phyloP scores from a whole-genome alignment of 2,113 vertebrate genomes.

The Ctenodactylus gundi region DNA sequence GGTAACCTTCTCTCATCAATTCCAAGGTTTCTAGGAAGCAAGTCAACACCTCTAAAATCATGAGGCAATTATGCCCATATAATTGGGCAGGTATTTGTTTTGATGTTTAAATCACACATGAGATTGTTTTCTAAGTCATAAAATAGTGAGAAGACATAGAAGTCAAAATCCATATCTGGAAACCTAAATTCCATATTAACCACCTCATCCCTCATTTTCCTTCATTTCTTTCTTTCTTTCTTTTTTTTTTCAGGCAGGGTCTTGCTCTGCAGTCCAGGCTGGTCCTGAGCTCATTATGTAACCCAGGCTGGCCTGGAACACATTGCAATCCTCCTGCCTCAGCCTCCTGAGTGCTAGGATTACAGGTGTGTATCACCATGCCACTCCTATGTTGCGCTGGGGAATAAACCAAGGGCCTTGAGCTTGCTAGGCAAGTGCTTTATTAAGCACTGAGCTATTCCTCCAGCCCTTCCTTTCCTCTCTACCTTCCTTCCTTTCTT shows the following conservation, averaged over 20 bases:
- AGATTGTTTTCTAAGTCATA: conserved; percentile 39
- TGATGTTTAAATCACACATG: conserved; percentile 1
- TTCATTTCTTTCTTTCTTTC: background rate
- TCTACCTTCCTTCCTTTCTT: background rate
- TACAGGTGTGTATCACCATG: too few species aligned
- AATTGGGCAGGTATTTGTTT: background rate
- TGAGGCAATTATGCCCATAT: background rate
- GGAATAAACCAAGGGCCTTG: too few species aligned
- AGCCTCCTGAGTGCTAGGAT: too few species aligned
- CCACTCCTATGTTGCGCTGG: too few species aligned
- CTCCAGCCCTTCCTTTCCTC: too few species aligned
- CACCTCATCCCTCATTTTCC: background rate
- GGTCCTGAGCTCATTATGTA: too few species aligned
- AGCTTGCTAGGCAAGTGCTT: too few species aligned
- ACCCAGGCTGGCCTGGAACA: too few species aligned
- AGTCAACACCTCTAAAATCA: background rate
- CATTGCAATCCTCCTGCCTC: too few species aligned
- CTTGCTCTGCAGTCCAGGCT: too few species aligned
- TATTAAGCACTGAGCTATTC: too few species aligned
- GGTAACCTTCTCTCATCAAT: background rate
- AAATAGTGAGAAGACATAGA: background rate
- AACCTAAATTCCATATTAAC: background rate
- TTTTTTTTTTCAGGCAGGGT: too few species aligned
- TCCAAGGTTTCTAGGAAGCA: background rate
- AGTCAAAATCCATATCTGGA: conserved; percentile 20